A percentile compares a stretch with the other conserved stretches of the same genome.
These are phyloP conservation scores for Periparus ater DNA, from an alignment of 2,797 vertebrate genomes.

Conservation along the genomic window DNA sequence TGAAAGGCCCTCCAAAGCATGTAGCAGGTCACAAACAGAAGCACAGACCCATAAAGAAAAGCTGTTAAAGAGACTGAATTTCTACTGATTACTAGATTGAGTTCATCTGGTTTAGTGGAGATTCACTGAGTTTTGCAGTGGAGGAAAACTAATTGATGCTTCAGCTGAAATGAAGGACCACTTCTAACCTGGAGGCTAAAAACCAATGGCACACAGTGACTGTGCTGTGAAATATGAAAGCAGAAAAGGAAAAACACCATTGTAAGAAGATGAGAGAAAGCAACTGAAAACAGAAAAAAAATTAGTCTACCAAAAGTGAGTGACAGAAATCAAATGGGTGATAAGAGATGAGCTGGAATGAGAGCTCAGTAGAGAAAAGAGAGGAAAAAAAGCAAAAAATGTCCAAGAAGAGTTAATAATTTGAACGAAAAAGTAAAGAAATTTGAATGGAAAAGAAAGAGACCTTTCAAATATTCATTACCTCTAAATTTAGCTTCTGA, in stretches of 20 bases:
- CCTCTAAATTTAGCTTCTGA: background rate
- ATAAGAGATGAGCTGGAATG: background rate
- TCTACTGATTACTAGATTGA: background rate
- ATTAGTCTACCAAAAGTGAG: background rate
- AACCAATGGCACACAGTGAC: background rate
- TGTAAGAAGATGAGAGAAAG: background rate
- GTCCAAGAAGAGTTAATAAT: background rate
- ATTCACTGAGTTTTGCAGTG: background rate
- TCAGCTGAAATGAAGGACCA: background rate
- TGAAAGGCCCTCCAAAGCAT: background rate
- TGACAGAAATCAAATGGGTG: background rate
- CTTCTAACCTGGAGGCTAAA: background rate
- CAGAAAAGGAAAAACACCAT: background rate
- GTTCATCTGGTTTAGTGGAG: background rate
- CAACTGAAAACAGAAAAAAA: background rate
- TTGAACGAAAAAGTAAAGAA: background rate
- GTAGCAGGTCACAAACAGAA: background rate
- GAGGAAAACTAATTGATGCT: background rate
- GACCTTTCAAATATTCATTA: background rate
- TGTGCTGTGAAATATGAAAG: background rate
- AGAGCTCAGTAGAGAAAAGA: background rate
- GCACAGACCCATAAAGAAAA: background rate
- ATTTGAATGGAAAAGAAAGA: background rate
- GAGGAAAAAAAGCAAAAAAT: background rate
- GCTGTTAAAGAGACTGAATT: background rate